Percentiles rank a stretch among this genome's conserved stretches.
Evolutionary conservation across 2,888 invertebrate species (phyloP).

Genomic region (Drosophila paranaensis): DNA sequence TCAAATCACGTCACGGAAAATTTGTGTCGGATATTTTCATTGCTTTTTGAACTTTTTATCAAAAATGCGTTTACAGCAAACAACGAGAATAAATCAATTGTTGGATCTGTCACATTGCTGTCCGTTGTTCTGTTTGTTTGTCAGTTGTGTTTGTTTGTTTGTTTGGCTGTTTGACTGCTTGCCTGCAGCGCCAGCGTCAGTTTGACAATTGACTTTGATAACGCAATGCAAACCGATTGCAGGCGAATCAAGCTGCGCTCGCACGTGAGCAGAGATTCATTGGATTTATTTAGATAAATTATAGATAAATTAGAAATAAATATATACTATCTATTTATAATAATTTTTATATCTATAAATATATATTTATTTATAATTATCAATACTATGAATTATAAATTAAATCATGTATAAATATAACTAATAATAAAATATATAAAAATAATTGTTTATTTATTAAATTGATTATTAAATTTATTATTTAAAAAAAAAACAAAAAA

Average conservation of each 20-base stretch:
- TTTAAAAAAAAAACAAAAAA: too few species aligned
- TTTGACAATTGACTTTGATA: slow-evolving; percentile 37
- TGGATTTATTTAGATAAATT: slow-evolving; percentile 1
- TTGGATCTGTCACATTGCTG: slow-evolving; percentile 22
- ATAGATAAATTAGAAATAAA: neutral
- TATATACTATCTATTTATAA: neutral
- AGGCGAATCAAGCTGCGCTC: neutral
- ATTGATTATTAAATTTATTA: too few species aligned
- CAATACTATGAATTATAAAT: too few species aligned
- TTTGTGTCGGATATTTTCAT: slow-evolving; percentile 32
- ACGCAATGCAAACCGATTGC: slow-evolving; percentile 35
- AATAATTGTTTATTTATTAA: too few species aligned
- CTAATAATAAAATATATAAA: neutral
- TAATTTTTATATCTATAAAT: neutral
- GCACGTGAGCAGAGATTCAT: slow-evolving; percentile 19
- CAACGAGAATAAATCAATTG: slow-evolving; percentile 67
- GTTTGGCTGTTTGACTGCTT: slow-evolving; percentile 21
- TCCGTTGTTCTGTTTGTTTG: slow-evolving; percentile 5
- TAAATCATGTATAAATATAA: neutral
- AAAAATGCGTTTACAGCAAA: slow-evolving; percentile 49
- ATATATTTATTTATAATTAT: neutral
- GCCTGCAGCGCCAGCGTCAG: slow-evolving; percentile 57
- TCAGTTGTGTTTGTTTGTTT: neutral
- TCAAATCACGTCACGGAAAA: slow-evolving; percentile 58
- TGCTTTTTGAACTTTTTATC: slow-evolving; percentile 32